These are phyloP conservation scores for Aplysina aerophoba DNA, from an alignment of 37 sponge, comb jelly and placozoan species.

Conservation along the genomic window DNA sequence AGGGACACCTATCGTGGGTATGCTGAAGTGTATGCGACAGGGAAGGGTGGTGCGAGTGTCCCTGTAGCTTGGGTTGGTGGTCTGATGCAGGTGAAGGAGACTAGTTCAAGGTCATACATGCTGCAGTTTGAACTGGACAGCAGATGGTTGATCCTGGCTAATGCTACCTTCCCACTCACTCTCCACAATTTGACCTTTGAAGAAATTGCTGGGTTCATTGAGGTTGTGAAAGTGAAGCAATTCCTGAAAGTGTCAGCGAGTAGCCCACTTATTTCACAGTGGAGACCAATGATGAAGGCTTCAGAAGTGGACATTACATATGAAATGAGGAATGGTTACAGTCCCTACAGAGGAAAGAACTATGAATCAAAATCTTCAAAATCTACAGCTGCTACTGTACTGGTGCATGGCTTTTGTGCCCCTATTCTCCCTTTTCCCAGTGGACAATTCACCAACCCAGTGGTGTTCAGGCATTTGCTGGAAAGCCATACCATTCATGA, in stretches of 20 bases:
- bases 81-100: background rate
- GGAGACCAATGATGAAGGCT: background rate
- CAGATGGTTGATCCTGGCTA: background rate
- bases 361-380: background rate
- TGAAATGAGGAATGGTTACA: slow-evolving; percentile 29
- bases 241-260: background rate
- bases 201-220: background rate
- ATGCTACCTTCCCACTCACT: slow-evolving; percentile 11
- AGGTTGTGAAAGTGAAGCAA: background rate
- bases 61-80: slow-evolving; percentile 27
- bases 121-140: slow-evolving; percentile 27
- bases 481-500: background rate
- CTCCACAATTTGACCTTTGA: background rate
- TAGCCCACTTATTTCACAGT: background rate
- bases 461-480: background rate
- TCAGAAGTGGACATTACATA: background rate
- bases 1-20: background rate
- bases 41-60: background rate
- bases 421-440: background rate
- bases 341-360: background rate
- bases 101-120: background rate
- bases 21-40: slow-evolving; percentile 16
- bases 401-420: slow-evolving; percentile 49
- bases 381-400: background rate
- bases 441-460: slow-evolving; percentile 15